phyloP scores from a whole-genome alignment of 2,113 vertebrate species.

The Rostratula benghalensis region DNA sequence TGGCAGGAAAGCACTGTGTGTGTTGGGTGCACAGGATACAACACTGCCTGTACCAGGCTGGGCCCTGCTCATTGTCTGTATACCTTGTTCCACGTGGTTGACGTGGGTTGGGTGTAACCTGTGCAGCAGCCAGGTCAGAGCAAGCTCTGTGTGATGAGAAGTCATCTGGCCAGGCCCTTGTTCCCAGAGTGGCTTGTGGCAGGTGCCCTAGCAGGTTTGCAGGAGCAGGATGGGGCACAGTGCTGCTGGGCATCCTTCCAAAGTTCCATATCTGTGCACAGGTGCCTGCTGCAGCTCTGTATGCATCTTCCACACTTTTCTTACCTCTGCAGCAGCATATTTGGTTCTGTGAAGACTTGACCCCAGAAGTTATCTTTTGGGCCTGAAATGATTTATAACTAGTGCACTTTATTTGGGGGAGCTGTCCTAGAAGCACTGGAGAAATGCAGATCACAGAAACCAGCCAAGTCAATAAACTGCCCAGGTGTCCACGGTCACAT shows the following conservation, averaged over 20 bases:
- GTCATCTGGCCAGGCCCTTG: too few relatives aligned
- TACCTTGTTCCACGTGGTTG: fast-evolving
- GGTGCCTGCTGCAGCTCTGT: not conserved
- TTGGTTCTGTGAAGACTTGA: fast-evolving
- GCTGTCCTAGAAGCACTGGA: not conserved
- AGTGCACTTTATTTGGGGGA: not conserved
- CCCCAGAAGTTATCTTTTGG: not conserved
- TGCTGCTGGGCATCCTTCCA: not conserved
- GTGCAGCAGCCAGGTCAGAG: too few relatives aligned
- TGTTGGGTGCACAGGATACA: fast-evolving
- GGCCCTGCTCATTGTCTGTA: fast-evolving
- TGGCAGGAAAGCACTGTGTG: fast-evolving
- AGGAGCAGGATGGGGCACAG: not conserved
- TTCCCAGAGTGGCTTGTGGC: not conserved
- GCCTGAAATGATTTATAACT: not conserved
- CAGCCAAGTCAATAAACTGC: not conserved
- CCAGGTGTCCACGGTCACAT: fast-evolving
- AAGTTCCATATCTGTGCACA: fast-evolving
- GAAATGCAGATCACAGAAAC: not conserved
- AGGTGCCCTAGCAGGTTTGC: fast-evolving
- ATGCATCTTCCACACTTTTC: not conserved
- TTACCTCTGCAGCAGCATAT: not conserved
- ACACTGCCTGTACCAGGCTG: not conserved
- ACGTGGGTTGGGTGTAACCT: not conserved
- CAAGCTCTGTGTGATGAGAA: fast-evolving